Evolutionary conservation across 1,140 invertebrate genomes (phyloP).

Genomic region (Plectrocnemia conspersa): DNA sequence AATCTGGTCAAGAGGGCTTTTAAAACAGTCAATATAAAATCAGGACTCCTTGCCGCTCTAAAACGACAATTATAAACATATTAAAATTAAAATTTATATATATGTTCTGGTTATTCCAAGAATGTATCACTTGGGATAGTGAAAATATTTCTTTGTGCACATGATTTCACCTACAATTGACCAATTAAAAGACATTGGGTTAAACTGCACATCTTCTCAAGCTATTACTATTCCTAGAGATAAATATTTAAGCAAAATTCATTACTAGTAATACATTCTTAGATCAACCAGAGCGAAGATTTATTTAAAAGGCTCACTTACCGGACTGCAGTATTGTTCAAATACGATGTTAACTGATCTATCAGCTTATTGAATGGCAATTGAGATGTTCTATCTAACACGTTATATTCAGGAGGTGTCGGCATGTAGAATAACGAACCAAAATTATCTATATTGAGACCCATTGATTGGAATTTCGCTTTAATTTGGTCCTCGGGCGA

Average conservation of each 20-base stretch:
- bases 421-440: conserved; percentile 67
- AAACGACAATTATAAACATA: conserved; percentile 7
- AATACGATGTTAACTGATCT: too few relatives aligned
- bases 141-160: too few relatives aligned
- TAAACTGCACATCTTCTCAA: too few relatives aligned
- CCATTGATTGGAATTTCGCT: conserved; percentile 58
- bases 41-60: conserved; percentile 25
- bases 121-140: too few relatives aligned
- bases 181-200: too few relatives aligned
- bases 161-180: too few relatives aligned
- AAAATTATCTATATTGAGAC: conserved; percentile 65
- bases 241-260: too few relatives aligned
- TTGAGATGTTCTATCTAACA: conserved; percentile 1
- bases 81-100: not conserved
- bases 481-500: conserved; percentile 64
- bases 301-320: conserved; percentile 3
- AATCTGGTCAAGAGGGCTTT: conserved; percentile 20
- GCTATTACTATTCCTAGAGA: too few relatives aligned
- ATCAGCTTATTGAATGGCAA: conserved; percentile 17
- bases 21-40: conserved; percentile 18
- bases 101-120: too few relatives aligned
- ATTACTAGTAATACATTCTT: too few relatives aligned
- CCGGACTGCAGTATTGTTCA: conserved; percentile 28
- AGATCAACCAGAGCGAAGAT: not conserved
- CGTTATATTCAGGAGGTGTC: conserved; percentile 5